Base-by-base conservation (phyloP, 1,140 invertebrate species). In the Lepeophtheirus salmonis region DNA sequence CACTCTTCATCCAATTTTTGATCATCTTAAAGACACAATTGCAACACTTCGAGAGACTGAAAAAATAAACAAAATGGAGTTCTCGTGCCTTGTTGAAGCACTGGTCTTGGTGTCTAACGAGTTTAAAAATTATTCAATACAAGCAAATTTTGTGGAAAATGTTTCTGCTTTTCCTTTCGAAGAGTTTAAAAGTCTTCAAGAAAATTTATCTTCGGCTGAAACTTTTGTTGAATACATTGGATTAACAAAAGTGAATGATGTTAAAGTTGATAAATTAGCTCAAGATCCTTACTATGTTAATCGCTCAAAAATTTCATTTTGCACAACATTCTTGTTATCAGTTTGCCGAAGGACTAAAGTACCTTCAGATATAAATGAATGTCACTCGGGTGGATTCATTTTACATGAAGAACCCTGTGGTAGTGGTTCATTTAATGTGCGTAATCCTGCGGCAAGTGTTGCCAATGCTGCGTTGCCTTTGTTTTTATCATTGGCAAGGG, bases 51-150 rank as follows among this genome's bases (percentile, higher is more conserved):
- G 80, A 70, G 77, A 60, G 73, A 79, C 67, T 61, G 78, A 79
- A 53, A 79, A 81, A 64, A 72, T 90, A n/a, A 83, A 81, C 51
- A 82, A 83, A 60, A 79, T 90, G 74, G 86, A 91, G 71, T 83
- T 82, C 64, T 81, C 84, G 20, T 83, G 83, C 0, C 66, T 68
- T 2, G 70, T 80, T 67, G 85, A 87, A 69, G 82, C 84, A 0
- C 67, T 87, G 14, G 68, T 89, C 2, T 71, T 87, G 1, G 84
- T 84, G 65, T 89, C 86, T 18, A 94, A 91, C 75, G 83, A 89
- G 67, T 87, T 87, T 67, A 81, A 84, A 67, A 83, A 90, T 71
- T 91, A 85, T 68, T 82, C 87, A 62, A 77, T 84, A 2, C 87
- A 92, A 68, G 81, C 80, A 20, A 72, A 76, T 18, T 88, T 89